Evolutionary conservation across 1,140 invertebrate species (phyloP).

Genomic region (Anoplolepis gracilipes): DNA sequence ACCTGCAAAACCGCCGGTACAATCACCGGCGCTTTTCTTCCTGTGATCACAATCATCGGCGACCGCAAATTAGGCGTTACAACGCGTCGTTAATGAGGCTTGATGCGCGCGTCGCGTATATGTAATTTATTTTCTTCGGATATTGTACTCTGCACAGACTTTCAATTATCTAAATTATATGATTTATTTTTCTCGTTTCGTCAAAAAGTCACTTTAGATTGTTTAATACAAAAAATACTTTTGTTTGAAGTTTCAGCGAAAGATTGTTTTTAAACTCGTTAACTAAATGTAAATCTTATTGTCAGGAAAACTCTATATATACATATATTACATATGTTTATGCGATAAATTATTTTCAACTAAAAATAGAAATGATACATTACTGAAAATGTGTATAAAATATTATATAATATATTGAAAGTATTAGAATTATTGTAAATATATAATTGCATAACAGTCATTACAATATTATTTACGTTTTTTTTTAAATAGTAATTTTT

Average conservation of each 20-base stretch:
- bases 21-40: constrained; percentile 3
- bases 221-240: neutral
- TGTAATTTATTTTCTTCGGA: constrained; percentile 10
- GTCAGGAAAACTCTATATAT: neutral
- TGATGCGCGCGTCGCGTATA: neutral
- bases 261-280: neutral
- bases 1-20: constrained; percentile 37
- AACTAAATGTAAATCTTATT: constrained; percentile 5
- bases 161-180: neutral
- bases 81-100: constrained; percentile 29
- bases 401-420: constrained; percentile 17
- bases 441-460: neutral
- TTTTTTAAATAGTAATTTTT: neutral
- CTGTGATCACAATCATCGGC: constrained; percentile 34
- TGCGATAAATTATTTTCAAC: neutral
- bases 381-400: neutral
- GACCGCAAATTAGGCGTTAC: constrained; percentile 53
- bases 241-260: neutral
- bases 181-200: neutral
- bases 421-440: neutral
- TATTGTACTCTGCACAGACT: neutral
- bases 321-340: too few relatives aligned
- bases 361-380: neutral
- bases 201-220: neutral
- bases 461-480: neutral